Evolutionary conservation across 2,888 invertebrate species (phyloP), one percentile per base, ranked within the genome.

Genomic region (Ypsolopha scabrella): DNA sequence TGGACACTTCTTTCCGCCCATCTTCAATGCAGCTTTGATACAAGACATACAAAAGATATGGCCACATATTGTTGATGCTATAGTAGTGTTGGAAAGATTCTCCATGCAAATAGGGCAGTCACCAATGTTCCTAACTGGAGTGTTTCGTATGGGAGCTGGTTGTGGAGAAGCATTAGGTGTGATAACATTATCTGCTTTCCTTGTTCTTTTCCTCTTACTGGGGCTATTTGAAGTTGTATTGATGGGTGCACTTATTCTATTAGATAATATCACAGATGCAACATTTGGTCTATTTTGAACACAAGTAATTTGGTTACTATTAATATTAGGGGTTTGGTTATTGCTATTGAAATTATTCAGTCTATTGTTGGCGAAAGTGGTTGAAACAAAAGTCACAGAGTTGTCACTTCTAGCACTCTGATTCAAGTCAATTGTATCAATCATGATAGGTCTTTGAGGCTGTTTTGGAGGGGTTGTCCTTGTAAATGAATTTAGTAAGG

Each of bases 91-190:
- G n/a, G 58, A 50, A 7, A 75, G 56, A 47, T 53, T 60, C 1
- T 75, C 75, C 62, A 75, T 64, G 54, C 78, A 78, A 39, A 78
- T 75, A 11, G 76, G 75, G 50, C 78, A 78, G 37, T 71, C 70
- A 6, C 71, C 68, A 50, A 71, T 41, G 13, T 52, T 46, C 54
- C 53, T 34, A 13, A 36, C 43, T 41, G n/a, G 41, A 24, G 47
- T 7, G 47, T 11, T 47, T 36, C 6, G 8, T 43, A 7, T 14
- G 11, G 43, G 43, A 43, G 24, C 1, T 6, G 6, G 13, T 9
- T 14, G 6, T 13, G 7, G 14, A 47, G 47, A 41, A n/a, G 39
- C 14, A 39, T 10, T 8, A 10, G 41, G 11, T 13, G 39, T 24
- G 8, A 24, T 33, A 33, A 7, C 41, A 7, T 48, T 41, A 7